Evolutionary conservation across 2,113 vertebrate species (phyloP).

Genomic region (Ahaetulla prasina): DNA sequence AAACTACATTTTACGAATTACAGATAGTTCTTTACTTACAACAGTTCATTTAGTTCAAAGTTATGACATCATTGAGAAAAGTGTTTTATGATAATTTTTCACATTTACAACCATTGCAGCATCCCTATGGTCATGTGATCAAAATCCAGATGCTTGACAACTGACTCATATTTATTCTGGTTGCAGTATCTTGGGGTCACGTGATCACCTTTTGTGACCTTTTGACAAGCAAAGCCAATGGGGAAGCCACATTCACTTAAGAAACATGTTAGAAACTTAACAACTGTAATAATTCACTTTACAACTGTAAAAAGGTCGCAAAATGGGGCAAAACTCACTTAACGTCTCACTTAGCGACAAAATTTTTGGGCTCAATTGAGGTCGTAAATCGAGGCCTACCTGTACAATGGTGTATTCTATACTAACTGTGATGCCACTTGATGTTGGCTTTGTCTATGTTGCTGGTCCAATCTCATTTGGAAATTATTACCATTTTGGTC

Average conservation of each 20-base stretch:
- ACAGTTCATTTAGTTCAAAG: background rate
- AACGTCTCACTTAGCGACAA: background rate
- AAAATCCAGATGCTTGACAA: background rate
- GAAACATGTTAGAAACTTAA: background rate
- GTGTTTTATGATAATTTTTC: background rate
- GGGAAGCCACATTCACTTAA: background rate
- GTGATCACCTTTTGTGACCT: background rate
- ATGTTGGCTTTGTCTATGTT: background rate
- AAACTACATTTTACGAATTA: background rate
- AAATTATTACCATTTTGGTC: background rate
- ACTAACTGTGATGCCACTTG: background rate
- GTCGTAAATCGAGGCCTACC: background rate
- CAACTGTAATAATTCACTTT: too few relatives aligned
- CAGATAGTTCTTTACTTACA: background rate
- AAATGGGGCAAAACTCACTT: background rate
- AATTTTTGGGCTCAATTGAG: too few relatives aligned
- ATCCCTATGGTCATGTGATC: background rate
- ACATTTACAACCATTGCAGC: background rate
- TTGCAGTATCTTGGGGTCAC: background rate
- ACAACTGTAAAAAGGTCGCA: background rate
- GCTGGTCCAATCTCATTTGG: background rate
- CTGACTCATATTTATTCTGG: background rate
- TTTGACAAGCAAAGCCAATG: background rate
- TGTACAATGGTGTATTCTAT: background rate
- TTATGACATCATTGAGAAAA: background rate